These are phyloP conservation scores for Enteromius mattozi DNA, from an alignment of 2,797 vertebrate species.

Conservation along the genomic window DNA sequence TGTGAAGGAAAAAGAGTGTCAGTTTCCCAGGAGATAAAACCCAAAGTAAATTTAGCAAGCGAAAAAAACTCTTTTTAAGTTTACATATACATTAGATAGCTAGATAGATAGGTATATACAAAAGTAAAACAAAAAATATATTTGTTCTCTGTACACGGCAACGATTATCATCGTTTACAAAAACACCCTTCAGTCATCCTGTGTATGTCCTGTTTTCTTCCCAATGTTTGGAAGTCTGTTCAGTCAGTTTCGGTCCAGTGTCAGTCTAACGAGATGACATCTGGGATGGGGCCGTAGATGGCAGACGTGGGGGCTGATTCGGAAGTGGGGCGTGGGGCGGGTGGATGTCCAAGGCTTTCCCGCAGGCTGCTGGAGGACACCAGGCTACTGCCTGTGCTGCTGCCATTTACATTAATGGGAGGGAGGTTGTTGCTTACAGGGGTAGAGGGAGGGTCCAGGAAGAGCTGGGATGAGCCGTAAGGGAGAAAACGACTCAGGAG, in stretches of 20 bases:
- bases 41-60: constrained; percentile 81
- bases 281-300: constrained; percentile 94
- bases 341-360: constrained; percentile 83
- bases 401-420: constrained; percentile 86
- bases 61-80: constrained; percentile 77
- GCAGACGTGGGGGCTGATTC: constrained; percentile 83
- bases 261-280: constrained; percentile 98
- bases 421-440: constrained; percentile 81
- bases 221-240: constrained; percentile 63
- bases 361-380: constrained; percentile 90
- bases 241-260: constrained; percentile 52
- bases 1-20: constrained; percentile 28
- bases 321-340: constrained; percentile 70
- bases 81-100: constrained; percentile 62
- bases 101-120: constrained; percentile 87
- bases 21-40: constrained; percentile 64
- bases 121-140: constrained; percentile 99
- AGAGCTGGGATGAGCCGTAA: constrained; percentile 93
- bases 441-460: constrained; percentile 89
- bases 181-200: constrained; percentile 69
- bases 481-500: constrained; percentile 93
- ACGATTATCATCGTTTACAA: constrained; percentile 72
- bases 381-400: constrained; percentile 89
- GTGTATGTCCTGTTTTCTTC: constrained; percentile 64
- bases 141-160: constrained; percentile 98